These are phyloP conservation scores for Sminthopsis crassicaudata DNA, from an alignment of 2,113 vertebrate genomes.

Conservation along the genomic window DNA sequence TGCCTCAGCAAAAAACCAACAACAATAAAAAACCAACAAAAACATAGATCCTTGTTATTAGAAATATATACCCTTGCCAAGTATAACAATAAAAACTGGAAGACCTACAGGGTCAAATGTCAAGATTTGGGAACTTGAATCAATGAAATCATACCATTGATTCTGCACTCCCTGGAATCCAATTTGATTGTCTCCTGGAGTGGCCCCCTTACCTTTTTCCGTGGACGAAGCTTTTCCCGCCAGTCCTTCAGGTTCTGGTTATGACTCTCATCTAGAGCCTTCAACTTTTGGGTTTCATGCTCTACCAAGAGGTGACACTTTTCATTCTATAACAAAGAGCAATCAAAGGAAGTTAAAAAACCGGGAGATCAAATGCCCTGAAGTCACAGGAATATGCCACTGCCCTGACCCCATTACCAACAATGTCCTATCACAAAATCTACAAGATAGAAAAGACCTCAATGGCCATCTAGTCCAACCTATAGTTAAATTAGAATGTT, in stretches of 20 bases:
- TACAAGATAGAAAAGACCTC: not conserved
- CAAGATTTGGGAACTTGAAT: not conserved
- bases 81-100: not conserved
- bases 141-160: not conserved
- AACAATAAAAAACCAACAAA: not conserved
- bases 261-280: conserved; percentile 92
- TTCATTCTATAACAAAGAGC: conserved; percentile 89
- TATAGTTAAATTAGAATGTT: not conserved
- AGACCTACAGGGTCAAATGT: not conserved
- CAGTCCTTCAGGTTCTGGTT: conserved; percentile 93
- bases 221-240: conserved; percentile 92
- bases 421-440: not conserved
- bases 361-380: not conserved
- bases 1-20: too few relatives aligned
- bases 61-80: not conserved
- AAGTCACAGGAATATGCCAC: not conserved
- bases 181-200: not conserved
- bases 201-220: conserved; percentile 89
- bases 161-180: not conserved
- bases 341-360: conserved; percentile 1
- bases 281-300: conserved; percentile 95
- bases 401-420: not conserved
- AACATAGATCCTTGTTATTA: not conserved
- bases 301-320: conserved; percentile 97
- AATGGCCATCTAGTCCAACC: not conserved